Base-by-base conservation (phyloP, 53 echinoderm and acorn worm species). In the Holothuria leucospilota region DNA sequence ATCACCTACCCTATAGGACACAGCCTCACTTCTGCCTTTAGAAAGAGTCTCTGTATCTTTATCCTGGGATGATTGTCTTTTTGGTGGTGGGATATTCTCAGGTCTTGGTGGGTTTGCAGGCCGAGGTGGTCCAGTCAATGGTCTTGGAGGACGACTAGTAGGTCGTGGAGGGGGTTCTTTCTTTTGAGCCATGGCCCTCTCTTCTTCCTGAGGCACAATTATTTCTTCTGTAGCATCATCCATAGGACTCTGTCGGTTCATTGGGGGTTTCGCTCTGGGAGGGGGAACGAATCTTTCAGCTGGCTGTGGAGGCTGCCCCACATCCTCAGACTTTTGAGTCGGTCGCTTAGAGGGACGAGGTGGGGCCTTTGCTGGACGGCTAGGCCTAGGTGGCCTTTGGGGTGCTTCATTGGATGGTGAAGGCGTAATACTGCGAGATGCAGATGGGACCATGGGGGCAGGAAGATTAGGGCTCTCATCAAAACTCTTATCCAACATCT, bases 101-200 rank as follows among this genome's bases (percentile, higher is more conserved):
- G 84, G 42, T 30, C 34, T 21, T 1, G 85, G 88, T 28, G 89
- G 86, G 16, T 75, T 62, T 38, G 68, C 59, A 2, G 91, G 91
- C 60, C 90, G 87, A 4, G 89, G 66, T 30, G 96, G 96, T 21
- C 80, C 80, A 61, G 62, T 80, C 14, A 59, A 6, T 16, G 96
- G 93, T 77, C 96, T 89, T 51, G 90, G 77, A 40, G 96, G 96
- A 29, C 88, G 86, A 46, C 88, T 84, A 73, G 85, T 87, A 16
- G 95, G 95, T 30, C 94, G 56, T 21, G 89, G 52, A 62, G 94
- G 91, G 6, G 91, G 91, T 26, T 38, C 80, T 39, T 25, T 74
- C 68, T 64, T 69, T 51, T 78, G 78, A 27, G 53, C 80, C 29
- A 15, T 58, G 61, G 26, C 39, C 34, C 60, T 39, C 34, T 42